These are phyloP conservation scores for Urosaurus nigricauda DNA, from an alignment of 2,797 vertebrate genomes.

Conservation along the genomic window DNA sequence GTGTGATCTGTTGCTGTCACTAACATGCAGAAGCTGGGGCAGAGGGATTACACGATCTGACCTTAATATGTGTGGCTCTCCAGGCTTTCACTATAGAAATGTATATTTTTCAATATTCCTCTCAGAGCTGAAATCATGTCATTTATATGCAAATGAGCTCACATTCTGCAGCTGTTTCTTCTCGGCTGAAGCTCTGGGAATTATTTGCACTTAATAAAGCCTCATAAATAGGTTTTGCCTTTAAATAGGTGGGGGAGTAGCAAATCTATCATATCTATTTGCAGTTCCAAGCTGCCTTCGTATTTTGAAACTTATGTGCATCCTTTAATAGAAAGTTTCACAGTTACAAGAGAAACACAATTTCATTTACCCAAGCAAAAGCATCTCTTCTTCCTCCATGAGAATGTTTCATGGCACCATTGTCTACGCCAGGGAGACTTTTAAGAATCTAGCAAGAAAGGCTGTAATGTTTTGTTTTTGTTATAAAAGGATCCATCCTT, in stretches of 20 bases:
- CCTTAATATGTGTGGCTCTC: slow-evolving; percentile 78
- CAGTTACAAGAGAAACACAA: slow-evolving; percentile 71
- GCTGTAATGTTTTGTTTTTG: slow-evolving; percentile 15
- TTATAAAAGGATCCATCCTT: slow-evolving; percentile 5
- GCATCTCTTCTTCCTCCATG: slow-evolving; percentile 44
- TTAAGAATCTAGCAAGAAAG: slow-evolving; percentile 26
- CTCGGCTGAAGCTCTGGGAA: slow-evolving; percentile 78
- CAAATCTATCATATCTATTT: slow-evolving; percentile 74
- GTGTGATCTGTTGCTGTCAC: slow-evolving; percentile 67
- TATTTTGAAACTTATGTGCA: slow-evolving; percentile 74
- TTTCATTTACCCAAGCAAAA: slow-evolving; percentile 70
- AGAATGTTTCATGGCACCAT: slow-evolving; percentile 38
- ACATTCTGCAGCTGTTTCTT: slow-evolving; percentile 79
- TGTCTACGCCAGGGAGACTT: slow-evolving; percentile 12
- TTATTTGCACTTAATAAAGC: slow-evolving; percentile 86
- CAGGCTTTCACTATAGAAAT: slow-evolving; percentile 77
- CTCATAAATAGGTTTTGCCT: slow-evolving; percentile 83
- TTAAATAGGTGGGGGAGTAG: slow-evolving; percentile 71
- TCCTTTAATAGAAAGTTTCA: slow-evolving; percentile 77
- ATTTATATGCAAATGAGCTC: slow-evolving; percentile 86
- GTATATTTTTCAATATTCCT: slow-evolving; percentile 82
- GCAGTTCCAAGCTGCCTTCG: slow-evolving; percentile 77
- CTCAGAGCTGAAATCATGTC: slow-evolving; percentile 81
- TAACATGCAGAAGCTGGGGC: slow-evolving; percentile 73
- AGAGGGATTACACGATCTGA: slow-evolving; percentile 74